A percentile compares a stretch with the other conserved stretches of the same genome.
Conservation (phyloP, 2,888 invertebrate genomes). For the Melangyna quadrimaculata region DNA sequence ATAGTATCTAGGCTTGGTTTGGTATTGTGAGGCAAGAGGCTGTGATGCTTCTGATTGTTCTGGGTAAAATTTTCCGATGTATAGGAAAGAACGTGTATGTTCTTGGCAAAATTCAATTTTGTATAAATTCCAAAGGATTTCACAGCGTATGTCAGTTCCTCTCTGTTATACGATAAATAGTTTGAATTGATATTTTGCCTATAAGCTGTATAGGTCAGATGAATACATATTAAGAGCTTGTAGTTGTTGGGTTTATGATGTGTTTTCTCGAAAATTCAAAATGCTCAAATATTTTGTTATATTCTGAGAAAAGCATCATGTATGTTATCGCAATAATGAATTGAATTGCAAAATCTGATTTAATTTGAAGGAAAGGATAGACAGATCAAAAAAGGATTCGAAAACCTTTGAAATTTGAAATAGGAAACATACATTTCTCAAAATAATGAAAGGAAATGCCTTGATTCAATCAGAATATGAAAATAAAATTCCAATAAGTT, state of each 20-base stretch:
- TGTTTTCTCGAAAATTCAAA: constrained; percentile 1
- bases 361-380: constrained; percentile 8
- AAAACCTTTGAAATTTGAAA: background rate
- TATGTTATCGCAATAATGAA: constrained; percentile 18
- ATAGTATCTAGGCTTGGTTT: background rate
- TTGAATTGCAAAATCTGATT: constrained; percentile 37
- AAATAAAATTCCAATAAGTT: constrained; percentile 11
- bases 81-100: background rate
- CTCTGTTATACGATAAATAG: no score
- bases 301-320: constrained; percentile 9
- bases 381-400: constrained; percentile 2
- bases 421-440: background rate
- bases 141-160: no score
- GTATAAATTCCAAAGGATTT: constrained; percentile 18
- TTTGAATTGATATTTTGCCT: background rate
- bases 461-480: background rate
- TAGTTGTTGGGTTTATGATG: background rate
- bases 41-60: background rate
- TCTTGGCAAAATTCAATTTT: background rate
- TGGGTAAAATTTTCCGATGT: background rate
- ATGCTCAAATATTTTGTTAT: constrained; percentile 12
- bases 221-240: background rate
- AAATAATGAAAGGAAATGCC: background rate
- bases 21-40: background rate
- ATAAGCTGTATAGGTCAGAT: background rate